Evolutionary conservation across 2,888 invertebrate species (phyloP).

Genomic region (Capitulum mitella): DNA sequence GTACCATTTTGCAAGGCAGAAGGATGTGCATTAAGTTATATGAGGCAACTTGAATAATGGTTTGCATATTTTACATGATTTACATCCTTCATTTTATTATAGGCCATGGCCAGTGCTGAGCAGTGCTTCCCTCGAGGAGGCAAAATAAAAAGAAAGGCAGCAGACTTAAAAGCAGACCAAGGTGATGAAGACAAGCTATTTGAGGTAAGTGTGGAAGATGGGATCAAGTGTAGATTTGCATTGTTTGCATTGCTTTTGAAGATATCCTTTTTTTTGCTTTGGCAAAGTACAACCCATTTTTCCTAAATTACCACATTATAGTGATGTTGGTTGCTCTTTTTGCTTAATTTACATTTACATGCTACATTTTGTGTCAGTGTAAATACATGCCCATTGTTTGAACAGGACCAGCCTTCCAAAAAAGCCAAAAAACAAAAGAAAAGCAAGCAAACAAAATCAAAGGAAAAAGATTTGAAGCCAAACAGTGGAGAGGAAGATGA

Average conservation of each 20-base stretch:
- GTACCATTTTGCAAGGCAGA: too few relatives aligned
- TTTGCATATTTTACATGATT: too few relatives aligned
- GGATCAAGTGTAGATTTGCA: neutral
- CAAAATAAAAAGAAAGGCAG: neutral
- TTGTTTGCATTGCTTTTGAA: neutral
- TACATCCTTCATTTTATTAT: too few relatives aligned
- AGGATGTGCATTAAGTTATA: too few relatives aligned
- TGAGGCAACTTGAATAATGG: too few relatives aligned
- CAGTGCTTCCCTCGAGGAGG: neutral
- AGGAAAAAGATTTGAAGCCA: neutral
- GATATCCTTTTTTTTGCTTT: neutral
- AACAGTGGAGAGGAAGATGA: neutral
- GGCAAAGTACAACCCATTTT: too few relatives aligned
- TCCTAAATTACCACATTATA: too few relatives aligned
- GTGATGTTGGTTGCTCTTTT: too few relatives aligned
- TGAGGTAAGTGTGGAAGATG: neutral
- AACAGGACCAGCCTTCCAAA: neutral
- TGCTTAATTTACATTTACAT: neutral
- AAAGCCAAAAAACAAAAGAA: slow-evolving; percentile 2
- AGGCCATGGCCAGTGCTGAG: too few relatives aligned
- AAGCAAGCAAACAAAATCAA: neutral
- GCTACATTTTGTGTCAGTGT: neutral
- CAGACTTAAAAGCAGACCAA: neutral
- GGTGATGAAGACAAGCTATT: neutral
- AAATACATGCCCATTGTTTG: neutral